phyloP scores from a whole-genome alignment of 2,888 invertebrate species.

The Aspidapion aeneum region DNA sequence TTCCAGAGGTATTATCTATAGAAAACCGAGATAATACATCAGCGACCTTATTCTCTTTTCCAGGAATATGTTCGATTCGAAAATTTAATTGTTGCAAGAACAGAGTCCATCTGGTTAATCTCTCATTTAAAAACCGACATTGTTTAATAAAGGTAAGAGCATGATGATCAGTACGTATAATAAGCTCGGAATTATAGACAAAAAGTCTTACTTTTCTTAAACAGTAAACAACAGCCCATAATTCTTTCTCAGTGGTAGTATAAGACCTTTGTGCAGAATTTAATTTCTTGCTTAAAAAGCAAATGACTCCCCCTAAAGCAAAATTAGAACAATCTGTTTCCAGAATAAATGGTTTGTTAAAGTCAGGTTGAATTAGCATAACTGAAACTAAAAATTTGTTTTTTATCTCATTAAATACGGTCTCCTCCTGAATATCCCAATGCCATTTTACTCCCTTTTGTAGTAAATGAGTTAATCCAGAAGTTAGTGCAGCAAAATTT shows the following conservation, averaged over 20 bases:
- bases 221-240: neutral
- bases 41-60: no score
- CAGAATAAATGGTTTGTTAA: conserved; percentile 12
- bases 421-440: conserved; percentile 18
- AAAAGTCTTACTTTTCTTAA: neutral
- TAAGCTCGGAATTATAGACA: neutral
- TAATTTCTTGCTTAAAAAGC: conserved; percentile 15
- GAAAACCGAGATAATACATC: neutral
- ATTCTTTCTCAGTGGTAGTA: conserved; percentile 6
- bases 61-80: no score
- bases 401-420: conserved; percentile 19
- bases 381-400: conserved; percentile 16
- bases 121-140: conserved; percentile 8
- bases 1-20: neutral
- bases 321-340: conserved; percentile 20
- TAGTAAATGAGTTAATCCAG: conserved; percentile 21
- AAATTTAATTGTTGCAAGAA: neutral
- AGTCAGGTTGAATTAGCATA: conserved; percentile 24
- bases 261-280: neutral
- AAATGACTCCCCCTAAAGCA: conserved; percentile 20
- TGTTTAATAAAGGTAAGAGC: conserved; percentile 4
- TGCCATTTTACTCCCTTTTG: conserved; percentile 18
- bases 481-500: conserved; percentile 18
- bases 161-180: neutral
- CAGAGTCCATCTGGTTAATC: neutral